Evolutionary conservation across 2,113 vertebrate species (phyloP).

Genomic region (Misgurnus anguillicaudatus): DNA sequence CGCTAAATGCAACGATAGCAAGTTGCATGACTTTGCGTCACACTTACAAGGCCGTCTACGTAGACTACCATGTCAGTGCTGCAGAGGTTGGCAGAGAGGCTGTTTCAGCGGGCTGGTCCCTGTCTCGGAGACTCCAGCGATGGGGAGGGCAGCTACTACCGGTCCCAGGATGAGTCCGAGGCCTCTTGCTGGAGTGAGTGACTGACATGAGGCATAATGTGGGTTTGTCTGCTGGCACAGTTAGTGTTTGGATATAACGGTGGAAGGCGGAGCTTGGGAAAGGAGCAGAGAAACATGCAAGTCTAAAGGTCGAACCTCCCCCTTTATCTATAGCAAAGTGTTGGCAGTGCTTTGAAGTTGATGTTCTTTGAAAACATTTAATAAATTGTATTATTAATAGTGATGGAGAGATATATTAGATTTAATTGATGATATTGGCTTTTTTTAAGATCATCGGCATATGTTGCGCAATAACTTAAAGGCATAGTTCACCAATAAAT

Average conservation of each 20-base stretch:
- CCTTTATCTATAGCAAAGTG: constrained; percentile 21
- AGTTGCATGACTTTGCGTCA: constrained; percentile 44
- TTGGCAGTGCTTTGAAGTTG: not conserved
- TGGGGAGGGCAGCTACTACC: constrained; percentile 62
- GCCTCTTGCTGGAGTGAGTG: constrained; percentile 71
- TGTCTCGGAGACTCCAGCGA: constrained; percentile 62
- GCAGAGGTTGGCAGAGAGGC: constrained; percentile 72
- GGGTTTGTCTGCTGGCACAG: constrained; percentile 37
- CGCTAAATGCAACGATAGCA: not conserved
- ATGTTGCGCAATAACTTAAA: too few species aligned
- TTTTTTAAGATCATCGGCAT: too few species aligned
- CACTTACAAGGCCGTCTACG: constrained; percentile 31
- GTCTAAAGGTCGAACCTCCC: constrained; percentile 8
- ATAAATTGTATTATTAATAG: too few species aligned
- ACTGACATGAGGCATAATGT: constrained; percentile 41
- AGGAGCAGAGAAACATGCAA: constrained; percentile 8
- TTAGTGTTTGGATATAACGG: constrained; percentile 32
- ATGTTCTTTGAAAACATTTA: too few species aligned
- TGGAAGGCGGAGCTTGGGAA: constrained; percentile 13
- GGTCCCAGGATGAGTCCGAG: constrained; percentile 69
- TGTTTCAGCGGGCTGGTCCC: constrained; percentile 71
- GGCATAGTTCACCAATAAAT: too few species aligned
- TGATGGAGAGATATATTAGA: too few species aligned
- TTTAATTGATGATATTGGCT: too few species aligned
- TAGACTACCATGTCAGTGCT: constrained; percentile 70